Conservation (phyloP, 2,797 vertebrate species). For the Melanotaenia parkinsoni region DNA sequence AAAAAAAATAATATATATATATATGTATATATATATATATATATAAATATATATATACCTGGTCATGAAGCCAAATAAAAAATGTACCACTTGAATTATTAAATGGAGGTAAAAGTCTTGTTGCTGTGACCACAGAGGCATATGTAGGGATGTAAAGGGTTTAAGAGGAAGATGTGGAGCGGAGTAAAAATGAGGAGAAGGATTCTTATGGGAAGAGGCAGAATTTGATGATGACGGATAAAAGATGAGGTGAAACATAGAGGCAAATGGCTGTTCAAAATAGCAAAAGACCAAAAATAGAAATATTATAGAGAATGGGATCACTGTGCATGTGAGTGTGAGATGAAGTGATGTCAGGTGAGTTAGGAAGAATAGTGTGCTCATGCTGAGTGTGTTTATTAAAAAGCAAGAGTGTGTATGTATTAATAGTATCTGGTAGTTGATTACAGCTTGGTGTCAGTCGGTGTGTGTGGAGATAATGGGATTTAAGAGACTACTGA, state of each 20-base stretch:
- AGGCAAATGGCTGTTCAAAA: conserved; percentile 42
- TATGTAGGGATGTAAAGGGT: neutral
- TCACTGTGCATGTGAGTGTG: conserved; percentile 21
- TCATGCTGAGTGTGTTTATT: conserved; percentile 9
- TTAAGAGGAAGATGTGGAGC: neutral
- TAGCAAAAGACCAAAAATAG: conserved; percentile 55
- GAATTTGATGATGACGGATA: conserved; percentile 30
- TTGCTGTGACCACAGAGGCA: neutral
- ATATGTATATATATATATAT: too few relatives aligned
- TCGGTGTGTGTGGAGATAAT: conserved; percentile 81
- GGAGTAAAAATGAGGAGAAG: neutral
- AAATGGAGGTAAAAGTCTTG: conserved; percentile 2
- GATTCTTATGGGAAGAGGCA: conserved; percentile 14
- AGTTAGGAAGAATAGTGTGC: conserved; percentile 23
- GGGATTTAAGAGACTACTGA: conserved; percentile 80
- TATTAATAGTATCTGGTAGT: conserved; percentile 42
- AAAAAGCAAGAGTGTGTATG: conserved; percentile 13
- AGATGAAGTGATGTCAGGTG: conserved; percentile 9
- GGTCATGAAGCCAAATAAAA: conserved; percentile 14
- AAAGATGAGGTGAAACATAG: conserved; percentile 43
- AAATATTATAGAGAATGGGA: conserved; percentile 48
- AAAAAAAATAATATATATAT: neutral
- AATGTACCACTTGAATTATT: conserved; percentile 2
- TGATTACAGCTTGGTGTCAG: conserved; percentile 77
- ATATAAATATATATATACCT: neutral